Base-by-base conservation (phyloP, 1,140 invertebrate species). In the Bombus polaris region DNA sequence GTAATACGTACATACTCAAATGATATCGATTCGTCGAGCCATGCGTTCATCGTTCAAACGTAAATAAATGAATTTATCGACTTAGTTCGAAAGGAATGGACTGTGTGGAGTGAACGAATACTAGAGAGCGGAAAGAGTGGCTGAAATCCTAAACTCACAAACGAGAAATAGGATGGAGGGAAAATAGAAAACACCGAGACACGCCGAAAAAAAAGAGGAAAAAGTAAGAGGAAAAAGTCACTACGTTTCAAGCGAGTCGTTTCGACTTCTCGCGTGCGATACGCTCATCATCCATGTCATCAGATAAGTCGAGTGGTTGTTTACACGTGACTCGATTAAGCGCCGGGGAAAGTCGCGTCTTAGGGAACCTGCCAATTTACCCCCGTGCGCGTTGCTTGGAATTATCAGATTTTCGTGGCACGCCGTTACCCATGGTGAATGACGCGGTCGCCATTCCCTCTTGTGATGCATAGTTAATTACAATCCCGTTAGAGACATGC, bases 21-120 rank as follows among this genome's bases (percentile, higher is more conserved):
- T 42, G 59, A 59, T 87, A 79, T 75, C 82, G 86, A 87, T 80
- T 47, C 57, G 32, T 18, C 2, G 57, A 25, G 32, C 32, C 71
- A 25, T 22, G 28, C 3, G 62, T 42, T 42, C 75, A 47, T 72
- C 75, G 65, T 62, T 74, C 65, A 3, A 77, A 83, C 80, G 85
- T 86, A 72, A 86, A 86, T 86, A 86, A 77, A 86, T 86, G 80
- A 86, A 57, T 77, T 83, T 77, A 74, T 76, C 85, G 47, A 83
- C 32, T 80, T 80, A 18, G n/a, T 28, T 39, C 44, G 39, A 70
- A 86, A 66, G 35, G n/a, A 71, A 47, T 47, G 70, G 68, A 44
- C 18, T 74, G 78, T 70, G 22, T 70, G 22, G 9, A 12, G 22
- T 12, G 35, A 68, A 9, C 1, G 42, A 72, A n/a, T 28, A 5